Conservation (phyloP, 2,888 invertebrate species). For the Leptinotarsa tumamoca region DNA sequence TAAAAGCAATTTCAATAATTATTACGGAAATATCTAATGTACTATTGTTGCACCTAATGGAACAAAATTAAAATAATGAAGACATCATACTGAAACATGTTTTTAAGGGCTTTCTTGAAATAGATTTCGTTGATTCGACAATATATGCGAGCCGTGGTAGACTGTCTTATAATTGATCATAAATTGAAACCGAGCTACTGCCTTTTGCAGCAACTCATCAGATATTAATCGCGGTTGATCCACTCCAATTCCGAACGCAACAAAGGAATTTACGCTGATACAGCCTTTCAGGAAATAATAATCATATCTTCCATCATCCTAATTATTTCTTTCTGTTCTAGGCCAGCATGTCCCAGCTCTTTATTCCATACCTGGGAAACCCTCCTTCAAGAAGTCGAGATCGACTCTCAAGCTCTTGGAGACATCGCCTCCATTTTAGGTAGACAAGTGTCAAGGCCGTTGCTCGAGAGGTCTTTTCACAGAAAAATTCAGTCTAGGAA, state of each 20-base stretch:
- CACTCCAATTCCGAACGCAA: neutral
- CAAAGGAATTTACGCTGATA: neutral
- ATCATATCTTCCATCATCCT: conserved; percentile 10
- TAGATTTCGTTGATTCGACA: too few species aligned
- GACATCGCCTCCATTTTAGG: conserved; percentile 86
- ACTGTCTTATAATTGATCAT: neutral
- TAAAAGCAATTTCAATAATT: too few species aligned
- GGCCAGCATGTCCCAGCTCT: conserved; percentile 83
- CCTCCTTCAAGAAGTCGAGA: conserved; percentile 89
- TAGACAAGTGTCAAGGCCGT: conserved; percentile 82
- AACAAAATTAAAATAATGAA: too few species aligned
- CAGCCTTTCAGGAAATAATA: neutral
- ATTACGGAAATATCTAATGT: too few species aligned
- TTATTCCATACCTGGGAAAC: conserved; percentile 93
- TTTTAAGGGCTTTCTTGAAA: too few species aligned
- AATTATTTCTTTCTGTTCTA: conserved; percentile 61
- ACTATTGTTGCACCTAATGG: too few species aligned
- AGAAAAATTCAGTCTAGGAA: conserved; percentile 92
- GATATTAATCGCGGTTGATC: neutral
- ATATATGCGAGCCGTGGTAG: neutral
- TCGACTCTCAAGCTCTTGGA: conserved; percentile 86
- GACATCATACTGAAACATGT: too few species aligned
- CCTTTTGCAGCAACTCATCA: neutral
- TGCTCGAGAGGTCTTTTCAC: conserved; percentile 88
- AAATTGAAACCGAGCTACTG: neutral